Evolutionary conservation across 2,888 invertebrate genomes (phyloP), one percentile per base, ranked within the genome.

Genomic region (Ceramica pisi): DNA sequence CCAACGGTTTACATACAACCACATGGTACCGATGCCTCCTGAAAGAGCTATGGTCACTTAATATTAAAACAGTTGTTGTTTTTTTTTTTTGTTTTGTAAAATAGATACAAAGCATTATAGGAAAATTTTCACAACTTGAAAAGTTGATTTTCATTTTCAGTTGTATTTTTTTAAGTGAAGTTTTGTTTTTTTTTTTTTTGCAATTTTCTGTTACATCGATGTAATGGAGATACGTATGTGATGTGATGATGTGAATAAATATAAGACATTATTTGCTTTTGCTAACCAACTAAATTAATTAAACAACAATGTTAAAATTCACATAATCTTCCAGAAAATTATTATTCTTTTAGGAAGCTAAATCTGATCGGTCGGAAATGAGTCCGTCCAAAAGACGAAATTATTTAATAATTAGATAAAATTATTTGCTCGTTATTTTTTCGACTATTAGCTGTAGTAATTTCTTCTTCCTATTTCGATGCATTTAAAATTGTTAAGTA

Each of bases 1-100:
- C 84, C 98, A 98, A 86, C 94, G 98, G 55, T 98, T 98, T 91
- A 97, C 98, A 0, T 98, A 98, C 90, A 97, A 97, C 69, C 97
- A 97, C 46, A 98, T 98, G 85, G 97, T 98, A n/a, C 91, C 93
- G 0, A 90, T 94, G 82, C 94, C 98, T 0, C 98, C 98, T 0
- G 97, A 98, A 80, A 97, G 95, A 74, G 93, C 95, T 48, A 94
- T 94, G 92, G 95, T 95, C 51, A 95, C 94, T 70, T 95, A 95
- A 91, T 44, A 57, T 38, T 59, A 12, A 14, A 0, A 0, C 1
- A 10, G 44, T 14, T 14, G 59, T 31, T 21, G 16, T 19, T 23
- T 35, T 14, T 14, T 62, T 31, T 21, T 12, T 19, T 23, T 35
- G 1, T 19, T 35, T 59, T 59, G 12, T 56, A 21, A 35, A 55